These are phyloP conservation scores for Troilus luridus DNA, from an alignment of 2,888 invertebrate species.

Conservation along the genomic window DNA sequence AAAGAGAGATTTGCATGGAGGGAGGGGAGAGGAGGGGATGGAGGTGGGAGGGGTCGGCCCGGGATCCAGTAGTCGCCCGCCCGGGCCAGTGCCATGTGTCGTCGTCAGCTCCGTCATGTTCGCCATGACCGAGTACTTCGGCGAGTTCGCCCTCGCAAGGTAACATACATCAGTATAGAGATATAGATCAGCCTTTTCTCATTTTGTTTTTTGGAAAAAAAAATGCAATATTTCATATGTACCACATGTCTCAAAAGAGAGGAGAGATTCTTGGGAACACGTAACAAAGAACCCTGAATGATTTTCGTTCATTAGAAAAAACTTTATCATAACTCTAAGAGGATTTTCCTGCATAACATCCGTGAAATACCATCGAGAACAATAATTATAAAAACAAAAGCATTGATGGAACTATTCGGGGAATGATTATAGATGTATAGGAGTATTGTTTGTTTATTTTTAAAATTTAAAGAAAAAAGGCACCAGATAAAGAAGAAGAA, in stretches of 20 bases:
- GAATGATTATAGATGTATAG: no score
- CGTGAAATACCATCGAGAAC: neutral
- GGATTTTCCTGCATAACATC: no score
- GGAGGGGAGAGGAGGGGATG: constrained; percentile 50
- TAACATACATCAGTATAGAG: constrained; percentile 65
- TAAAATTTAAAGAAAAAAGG: neutral
- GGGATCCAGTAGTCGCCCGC: constrained; percentile 54
- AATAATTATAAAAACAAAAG: neutral
- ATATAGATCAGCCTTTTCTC: neutral
- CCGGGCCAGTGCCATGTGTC: constrained; percentile 59
- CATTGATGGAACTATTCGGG: no score
- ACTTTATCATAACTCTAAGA: no score
- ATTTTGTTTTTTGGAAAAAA: neutral
- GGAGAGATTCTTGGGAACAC: neutral
- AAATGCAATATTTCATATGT: neutral
- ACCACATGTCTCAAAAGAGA: neutral
- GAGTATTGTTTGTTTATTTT: no score
- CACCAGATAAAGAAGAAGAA: neutral
- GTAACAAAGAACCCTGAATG: neutral
- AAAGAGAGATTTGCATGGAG: constrained; percentile 52
- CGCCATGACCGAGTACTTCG: constrained; percentile 73
- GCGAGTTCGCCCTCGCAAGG: constrained; percentile 72
- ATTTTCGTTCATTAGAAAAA: neutral
- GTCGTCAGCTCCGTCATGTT: constrained; percentile 69
- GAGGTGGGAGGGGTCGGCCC: constrained; percentile 57